Conservation (phyloP, 2,113 vertebrate species). For the Podarcis muralis region DNA sequence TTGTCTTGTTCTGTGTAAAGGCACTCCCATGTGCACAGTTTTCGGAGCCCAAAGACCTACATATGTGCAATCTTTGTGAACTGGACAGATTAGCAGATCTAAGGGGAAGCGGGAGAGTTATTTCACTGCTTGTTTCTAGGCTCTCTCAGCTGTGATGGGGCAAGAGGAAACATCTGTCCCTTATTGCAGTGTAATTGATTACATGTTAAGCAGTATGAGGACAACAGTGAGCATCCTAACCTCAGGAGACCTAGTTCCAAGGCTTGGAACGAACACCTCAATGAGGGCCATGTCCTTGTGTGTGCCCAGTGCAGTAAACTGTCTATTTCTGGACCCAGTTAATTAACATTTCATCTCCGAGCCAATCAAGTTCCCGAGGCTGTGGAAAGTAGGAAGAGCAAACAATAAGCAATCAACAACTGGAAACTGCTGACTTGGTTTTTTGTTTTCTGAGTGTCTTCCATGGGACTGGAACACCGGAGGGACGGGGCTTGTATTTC, state of each 20-base stretch:
- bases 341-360: conserved; percentile 58
- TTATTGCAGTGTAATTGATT: conserved; percentile 16
- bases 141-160: conserved; percentile 23
- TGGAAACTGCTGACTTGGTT: conserved; percentile 62
- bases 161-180: conserved; percentile 50
- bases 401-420: conserved; percentile 60
- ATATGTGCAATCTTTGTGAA: background rate
- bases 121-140: background rate
- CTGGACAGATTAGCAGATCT: background rate
- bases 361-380: conserved; percentile 32
- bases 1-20: background rate
- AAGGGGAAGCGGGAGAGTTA: background rate
- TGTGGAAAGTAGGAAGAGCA: conserved; percentile 17
- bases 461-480: conserved; percentile 17
- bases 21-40: background rate
- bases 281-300: conserved; percentile 26
- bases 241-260: background rate
- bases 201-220: conserved; percentile 8
- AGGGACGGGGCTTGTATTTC: conserved; percentile 27
- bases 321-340: conserved; percentile 51
- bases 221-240: conserved; percentile 27
- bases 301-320: conserved; percentile 12
- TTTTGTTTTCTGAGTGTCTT: conserved; percentile 56
- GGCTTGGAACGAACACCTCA: conserved; percentile 22
- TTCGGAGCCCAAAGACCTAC: background rate